Conservation (phyloP, 1,140 invertebrate species). For the Episyrphus balteatus region DNA sequence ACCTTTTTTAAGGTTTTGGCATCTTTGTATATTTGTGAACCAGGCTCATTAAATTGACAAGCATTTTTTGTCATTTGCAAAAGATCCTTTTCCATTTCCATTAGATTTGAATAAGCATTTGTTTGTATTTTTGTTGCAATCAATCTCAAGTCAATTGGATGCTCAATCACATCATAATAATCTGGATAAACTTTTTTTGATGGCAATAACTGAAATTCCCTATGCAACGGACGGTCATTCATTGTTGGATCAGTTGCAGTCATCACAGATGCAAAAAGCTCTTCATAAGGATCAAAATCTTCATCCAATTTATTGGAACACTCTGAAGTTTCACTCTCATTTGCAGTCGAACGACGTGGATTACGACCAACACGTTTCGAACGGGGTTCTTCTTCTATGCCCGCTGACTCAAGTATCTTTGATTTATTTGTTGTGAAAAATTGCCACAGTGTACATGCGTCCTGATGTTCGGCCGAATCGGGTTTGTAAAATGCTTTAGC, state of each 20-base stretch:
- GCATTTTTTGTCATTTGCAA: conserved; percentile 90
- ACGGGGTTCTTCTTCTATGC: conserved; percentile 28
- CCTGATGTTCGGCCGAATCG: conserved; percentile 75
- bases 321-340: conserved; percentile 42
- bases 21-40: conserved; percentile 93
- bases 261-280: conserved; percentile 74
- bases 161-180: conserved; percentile 92
- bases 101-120: conserved; percentile 59
- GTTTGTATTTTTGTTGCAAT: conserved; percentile 87
- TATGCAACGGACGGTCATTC: conserved; percentile 69
- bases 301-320: conserved; percentile 60
- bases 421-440: conserved; percentile 53
- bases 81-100: conserved; percentile 85
- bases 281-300: conserved; percentile 61
- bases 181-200: conserved; percentile 89
- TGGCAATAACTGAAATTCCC: conserved; percentile 80
- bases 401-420: conserved; percentile 38
- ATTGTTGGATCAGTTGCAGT: conserved; percentile 62
- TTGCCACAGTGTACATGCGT: conserved; percentile 85
- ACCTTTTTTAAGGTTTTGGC: conserved; percentile 80
- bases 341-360: conserved; percentile 23
- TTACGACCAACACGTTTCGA: conserved; percentile 21
- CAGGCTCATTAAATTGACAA: conserved; percentile 91
- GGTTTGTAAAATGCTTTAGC: conserved; percentile 89
- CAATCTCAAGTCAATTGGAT: conserved; percentile 89